Evolutionary conservation across 2,888 invertebrate genomes (phyloP).

Genomic region (Mythimna pallens): DNA sequence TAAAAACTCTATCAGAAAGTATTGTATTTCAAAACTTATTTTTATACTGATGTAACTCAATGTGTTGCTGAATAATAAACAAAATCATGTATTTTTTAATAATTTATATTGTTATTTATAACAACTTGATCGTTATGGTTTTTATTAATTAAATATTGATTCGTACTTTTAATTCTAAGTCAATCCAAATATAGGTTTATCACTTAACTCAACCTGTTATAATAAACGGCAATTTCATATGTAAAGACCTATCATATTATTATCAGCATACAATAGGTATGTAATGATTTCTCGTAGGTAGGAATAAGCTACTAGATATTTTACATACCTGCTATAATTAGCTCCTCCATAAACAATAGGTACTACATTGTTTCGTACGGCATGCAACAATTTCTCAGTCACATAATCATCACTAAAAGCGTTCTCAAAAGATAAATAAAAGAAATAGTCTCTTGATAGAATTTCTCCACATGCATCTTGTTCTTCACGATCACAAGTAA

Average conservation of each 20-base stretch:
- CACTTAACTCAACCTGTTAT: too few species aligned
- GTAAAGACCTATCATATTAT: too few species aligned
- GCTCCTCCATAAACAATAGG: constrained; percentile 93
- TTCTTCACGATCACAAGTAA: constrained; percentile 58
- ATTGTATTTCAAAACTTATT: not conserved
- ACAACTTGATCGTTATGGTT: too few species aligned
- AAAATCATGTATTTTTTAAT: too few species aligned
- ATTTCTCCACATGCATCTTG: constrained; percentile 68
- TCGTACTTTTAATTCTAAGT: not conserved
- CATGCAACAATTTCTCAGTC: constrained; percentile 77
- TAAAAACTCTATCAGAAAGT: too few species aligned
- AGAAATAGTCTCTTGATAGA: constrained; percentile 71
- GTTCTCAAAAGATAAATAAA: constrained; percentile 83
- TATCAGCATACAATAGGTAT: not conserved
- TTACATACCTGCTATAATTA: constrained; percentile 74
- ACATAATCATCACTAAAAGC: constrained; percentile 79
- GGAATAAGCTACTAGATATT: not conserved
- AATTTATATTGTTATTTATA: not conserved
- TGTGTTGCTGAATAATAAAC: not conserved
- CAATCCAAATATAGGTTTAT: too few species aligned
- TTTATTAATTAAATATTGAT: not conserved
- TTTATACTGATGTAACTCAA: not conserved
- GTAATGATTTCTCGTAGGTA: not conserved
- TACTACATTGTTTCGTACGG: constrained; percentile 87
- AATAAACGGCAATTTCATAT: too few species aligned